Percentiles rank a stretch among this genome's conserved stretches.
Evolutionary conservation across 2,888 invertebrate species (phyloP).

Genomic region (Oscheius sp.): DNA sequence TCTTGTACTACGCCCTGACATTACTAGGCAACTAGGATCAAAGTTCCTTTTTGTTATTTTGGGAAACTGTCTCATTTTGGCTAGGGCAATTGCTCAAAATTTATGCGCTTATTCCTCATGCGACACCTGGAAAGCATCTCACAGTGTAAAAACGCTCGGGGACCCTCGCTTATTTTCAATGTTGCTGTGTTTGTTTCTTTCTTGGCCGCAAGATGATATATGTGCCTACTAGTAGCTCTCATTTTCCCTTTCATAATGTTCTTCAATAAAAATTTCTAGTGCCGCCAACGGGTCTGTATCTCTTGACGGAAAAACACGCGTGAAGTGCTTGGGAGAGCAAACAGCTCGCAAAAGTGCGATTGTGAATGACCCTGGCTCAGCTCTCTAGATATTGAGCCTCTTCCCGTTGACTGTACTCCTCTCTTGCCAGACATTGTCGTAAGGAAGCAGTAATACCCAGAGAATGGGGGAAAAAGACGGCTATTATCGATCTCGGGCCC

Average conservation of each 20-base stretch:
- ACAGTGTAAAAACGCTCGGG: neutral
- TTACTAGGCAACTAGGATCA: no score
- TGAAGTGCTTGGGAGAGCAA: slow-evolving; percentile 15
- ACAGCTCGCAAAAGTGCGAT: slow-evolving; percentile 17
- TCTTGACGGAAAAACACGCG: slow-evolving; percentile 14
- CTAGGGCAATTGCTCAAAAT: no score
- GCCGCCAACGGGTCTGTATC: slow-evolving; percentile 7
- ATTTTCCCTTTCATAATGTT: neutral
- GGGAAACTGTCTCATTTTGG: no score
- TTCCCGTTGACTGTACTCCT: neutral
- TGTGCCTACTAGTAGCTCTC: neutral
- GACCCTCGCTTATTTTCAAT: slow-evolving; percentile 12
- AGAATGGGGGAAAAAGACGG: neutral
- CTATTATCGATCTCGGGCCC: no score
- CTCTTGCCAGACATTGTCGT: neutral
- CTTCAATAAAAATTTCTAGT: neutral
- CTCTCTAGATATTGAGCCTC: slow-evolving; percentile 8
- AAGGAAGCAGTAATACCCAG: neutral
- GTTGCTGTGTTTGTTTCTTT: slow-evolving; percentile 4
- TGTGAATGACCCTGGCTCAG: slow-evolving; percentile 5
- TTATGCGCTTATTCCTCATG: no score
- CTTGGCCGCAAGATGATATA: slow-evolving; percentile 16
- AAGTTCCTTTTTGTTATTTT: no score
- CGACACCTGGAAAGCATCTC: slow-evolving; percentile 9
- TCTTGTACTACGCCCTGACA: no score